phyloP scores from a whole-genome alignment of 1,140 invertebrate species.

The Drosophila kohkoa region DNA sequence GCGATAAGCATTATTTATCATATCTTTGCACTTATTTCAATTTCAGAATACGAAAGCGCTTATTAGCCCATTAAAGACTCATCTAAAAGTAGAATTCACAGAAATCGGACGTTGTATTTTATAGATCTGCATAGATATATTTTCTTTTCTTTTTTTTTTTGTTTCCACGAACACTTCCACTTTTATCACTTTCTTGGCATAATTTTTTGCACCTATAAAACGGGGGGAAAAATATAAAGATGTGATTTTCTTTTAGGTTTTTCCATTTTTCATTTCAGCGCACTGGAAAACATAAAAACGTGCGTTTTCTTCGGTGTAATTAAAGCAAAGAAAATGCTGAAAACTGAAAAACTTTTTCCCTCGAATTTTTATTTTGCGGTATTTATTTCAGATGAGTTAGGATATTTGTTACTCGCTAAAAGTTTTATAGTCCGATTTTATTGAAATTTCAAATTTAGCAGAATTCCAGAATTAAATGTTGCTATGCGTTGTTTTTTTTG shows the following conservation, averaged over 20 bases:
- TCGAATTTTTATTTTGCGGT: too few species aligned
- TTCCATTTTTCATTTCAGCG: conserved; percentile 36
- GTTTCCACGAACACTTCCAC: conserved; percentile 24
- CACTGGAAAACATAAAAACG: conserved; percentile 41
- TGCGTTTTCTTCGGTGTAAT: conserved; percentile 2
- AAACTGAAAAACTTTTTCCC: too few species aligned
- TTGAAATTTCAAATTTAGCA: not conserved
- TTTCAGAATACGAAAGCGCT: not conserved
- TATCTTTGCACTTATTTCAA: conserved; percentile 1
- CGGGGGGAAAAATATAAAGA: too few species aligned
- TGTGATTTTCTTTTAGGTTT: conserved; percentile 36
- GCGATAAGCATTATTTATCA: conserved; percentile 2
- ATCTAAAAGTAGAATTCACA: conserved; percentile 28
- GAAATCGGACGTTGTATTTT: conserved; percentile 41
- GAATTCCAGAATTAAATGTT: not conserved
- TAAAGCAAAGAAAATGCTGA: conserved; percentile 4
- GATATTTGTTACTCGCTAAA: too few species aligned
- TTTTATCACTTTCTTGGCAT: conserved; percentile 4
- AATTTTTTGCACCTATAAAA: conserved; percentile 4
- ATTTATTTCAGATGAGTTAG: too few species aligned
- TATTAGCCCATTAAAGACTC: not conserved
- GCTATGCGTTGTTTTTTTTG: not conserved
- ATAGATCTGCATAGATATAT: conserved; percentile 43
- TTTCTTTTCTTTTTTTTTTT: conserved; percentile 25
- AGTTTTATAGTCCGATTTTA: too few species aligned